Evolutionary conservation across 2,797 vertebrate genomes (phyloP), one percentile per base, ranked within the genome.

Genomic region (Merluccius polli): DNA sequence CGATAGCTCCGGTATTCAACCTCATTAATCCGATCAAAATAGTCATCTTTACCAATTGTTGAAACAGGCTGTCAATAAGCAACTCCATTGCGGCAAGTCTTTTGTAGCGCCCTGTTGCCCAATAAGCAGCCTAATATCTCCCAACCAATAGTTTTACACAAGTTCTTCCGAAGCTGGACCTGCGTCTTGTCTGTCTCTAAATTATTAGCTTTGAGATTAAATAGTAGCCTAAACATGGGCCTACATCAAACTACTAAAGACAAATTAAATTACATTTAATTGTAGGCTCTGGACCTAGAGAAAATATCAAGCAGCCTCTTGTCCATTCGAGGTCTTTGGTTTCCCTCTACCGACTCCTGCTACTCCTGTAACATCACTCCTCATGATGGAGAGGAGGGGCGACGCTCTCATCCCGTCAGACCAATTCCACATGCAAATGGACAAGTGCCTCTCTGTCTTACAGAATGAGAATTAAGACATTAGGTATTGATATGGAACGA

Each of bases 281-380:
- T 59, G 52, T 59, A 12, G 36, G 11, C 5, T 7, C 36, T 3
- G 59, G 59, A 27, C 8, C n/a, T 9, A 27, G 73, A 68, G 72
- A 75, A 75, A 76, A 65, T 67, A 52, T 27, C 48, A 33, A 35
- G 71, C 31, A 32, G 77, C 65, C 75, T 85, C 86, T 89, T 83
- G 82, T 77, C 81, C n/a, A 27, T 30, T 33, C 72, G 75, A 76
- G 71, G 79, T 73, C 72, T 83, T 83, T 78, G 78, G 75, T 74
- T 38, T 76, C 82, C 72, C 81, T 48, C 75, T 78, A 48, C 38
- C 68, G 67, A 73, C 83, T 82, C 86, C 81, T 21, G 29, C 73
- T 48, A 76, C 92, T 83, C 77, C 92, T 87, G 90, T 89, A 90
- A 78, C 90, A 89, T 92, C 89, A 10, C 35, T 48, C 41, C 75